phyloP scores from a whole-genome alignment of 2,888 invertebrate genomes.

The Pherbina coryleti region DNA sequence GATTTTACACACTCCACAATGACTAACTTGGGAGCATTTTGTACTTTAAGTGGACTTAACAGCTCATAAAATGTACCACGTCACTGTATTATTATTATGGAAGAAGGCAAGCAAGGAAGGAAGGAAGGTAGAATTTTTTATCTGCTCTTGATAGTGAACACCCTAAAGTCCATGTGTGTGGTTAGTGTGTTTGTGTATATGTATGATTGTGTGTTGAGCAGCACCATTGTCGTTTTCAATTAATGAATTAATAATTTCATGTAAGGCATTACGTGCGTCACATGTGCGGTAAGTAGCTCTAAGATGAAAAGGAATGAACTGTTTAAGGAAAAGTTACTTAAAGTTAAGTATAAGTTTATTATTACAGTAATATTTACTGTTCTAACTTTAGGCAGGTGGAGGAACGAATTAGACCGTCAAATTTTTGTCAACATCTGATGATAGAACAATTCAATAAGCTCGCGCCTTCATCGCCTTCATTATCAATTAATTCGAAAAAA shows the following conservation, averaged over 20 bases:
- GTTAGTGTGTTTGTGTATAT: neutral
- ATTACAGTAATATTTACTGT: no score
- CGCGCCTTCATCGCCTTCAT: neutral
- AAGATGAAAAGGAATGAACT: no score
- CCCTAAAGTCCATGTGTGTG: slow-evolving; percentile 17
- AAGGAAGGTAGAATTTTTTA: slow-evolving; percentile 2
- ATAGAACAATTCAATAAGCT: no score
- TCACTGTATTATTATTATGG: neutral
- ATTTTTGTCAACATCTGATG: no score
- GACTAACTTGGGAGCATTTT: slow-evolving; percentile 67
- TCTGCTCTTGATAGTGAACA: neutral
- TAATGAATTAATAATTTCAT: slow-evolving; percentile 15
- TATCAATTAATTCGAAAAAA: slow-evolving; percentile 19
- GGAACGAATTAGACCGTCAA: no score
- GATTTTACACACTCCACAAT: slow-evolving; percentile 63
- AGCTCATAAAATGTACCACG: slow-evolving; percentile 62
- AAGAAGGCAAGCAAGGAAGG: neutral
- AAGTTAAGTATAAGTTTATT: no score
- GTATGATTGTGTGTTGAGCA: neutral
- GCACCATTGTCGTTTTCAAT: slow-evolving; percentile 13
- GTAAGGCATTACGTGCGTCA: neutral
- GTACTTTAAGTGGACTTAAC: slow-evolving; percentile 58
- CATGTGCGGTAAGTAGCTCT: no score
- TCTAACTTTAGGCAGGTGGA: no score
- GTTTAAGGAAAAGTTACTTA: no score